phyloP scores from a whole-genome alignment of 2,888 invertebrate genomes.

The Dicranocentrus wangi region DNA sequence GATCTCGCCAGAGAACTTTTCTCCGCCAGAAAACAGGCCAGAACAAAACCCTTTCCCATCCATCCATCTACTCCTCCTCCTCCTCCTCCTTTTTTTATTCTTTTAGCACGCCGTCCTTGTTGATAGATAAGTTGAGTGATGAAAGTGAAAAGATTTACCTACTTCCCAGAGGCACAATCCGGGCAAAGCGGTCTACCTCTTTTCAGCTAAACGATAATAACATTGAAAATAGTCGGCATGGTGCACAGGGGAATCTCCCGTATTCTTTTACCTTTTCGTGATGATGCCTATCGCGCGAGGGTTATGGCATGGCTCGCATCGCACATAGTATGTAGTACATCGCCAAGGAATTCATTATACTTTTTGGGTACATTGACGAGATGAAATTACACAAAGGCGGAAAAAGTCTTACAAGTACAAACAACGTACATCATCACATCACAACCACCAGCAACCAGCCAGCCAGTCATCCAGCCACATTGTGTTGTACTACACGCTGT shows the following conservation, averaged over 20 bases:
- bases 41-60: background rate
- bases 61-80: background rate
- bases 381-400: background rate
- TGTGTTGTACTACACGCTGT: too few relatives aligned
- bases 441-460: too few relatives aligned
- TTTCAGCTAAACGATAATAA: conserved; percentile 59
- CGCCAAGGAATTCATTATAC: background rate
- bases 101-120: conserved; percentile 25
- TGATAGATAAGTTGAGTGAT: conserved; percentile 57
- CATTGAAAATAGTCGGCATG: conserved; percentile 56
- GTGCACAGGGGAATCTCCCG: conserved; percentile 27
- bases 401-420: background rate
- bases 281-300: too few relatives aligned
- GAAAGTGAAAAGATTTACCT: conserved; percentile 65
- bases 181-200: conserved; percentile 49
- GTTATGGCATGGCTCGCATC: too few relatives aligned
- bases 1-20: too few relatives aligned
- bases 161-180: conserved; percentile 64
- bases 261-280: background rate
- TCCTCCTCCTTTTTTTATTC: background rate
- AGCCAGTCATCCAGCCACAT: too few relatives aligned
- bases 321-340: too few relatives aligned
- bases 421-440: too few relatives aligned
- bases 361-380: too few relatives aligned
- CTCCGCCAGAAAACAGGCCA: too few relatives aligned